These are phyloP conservation scores for Ceratoteleas bidentatus DNA, from an alignment of 1,140 invertebrate species.

Conservation along the genomic window DNA sequence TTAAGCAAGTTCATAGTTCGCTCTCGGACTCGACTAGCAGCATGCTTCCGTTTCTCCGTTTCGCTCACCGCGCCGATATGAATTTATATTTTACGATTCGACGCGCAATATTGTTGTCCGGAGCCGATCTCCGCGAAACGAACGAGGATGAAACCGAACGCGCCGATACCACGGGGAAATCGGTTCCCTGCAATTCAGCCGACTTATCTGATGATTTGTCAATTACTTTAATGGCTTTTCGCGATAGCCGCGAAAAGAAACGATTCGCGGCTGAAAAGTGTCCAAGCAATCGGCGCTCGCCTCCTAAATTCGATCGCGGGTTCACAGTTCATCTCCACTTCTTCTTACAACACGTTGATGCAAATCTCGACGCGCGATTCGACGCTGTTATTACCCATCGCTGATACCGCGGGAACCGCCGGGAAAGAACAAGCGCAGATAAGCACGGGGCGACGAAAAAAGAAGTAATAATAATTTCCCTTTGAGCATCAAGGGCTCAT, in stretches of 20 bases:
- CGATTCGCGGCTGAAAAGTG: no score
- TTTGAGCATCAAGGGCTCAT: conserved; percentile 39
- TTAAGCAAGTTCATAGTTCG: conserved; percentile 66
- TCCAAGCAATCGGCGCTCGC: no score
- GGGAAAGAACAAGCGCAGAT: neutral
- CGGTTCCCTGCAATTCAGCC: no score
- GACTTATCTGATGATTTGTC: no score
- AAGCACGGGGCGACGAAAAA: neutral
- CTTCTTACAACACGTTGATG: no score
- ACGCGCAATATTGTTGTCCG: conserved; percentile 36
- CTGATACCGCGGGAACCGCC: conserved; percentile 14
- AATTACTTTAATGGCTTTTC: no score
- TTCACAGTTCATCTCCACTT: no score
- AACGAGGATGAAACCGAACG: neutral
- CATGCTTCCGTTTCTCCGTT: conserved; percentile 65
- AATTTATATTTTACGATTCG: conserved; percentile 57
- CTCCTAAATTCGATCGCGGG: no score
- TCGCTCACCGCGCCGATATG: conserved; percentile 48
- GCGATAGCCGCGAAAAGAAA: no score
- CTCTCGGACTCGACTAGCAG: conserved; percentile 37
- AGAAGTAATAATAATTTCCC: conserved; percentile 42
- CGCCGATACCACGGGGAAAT: no score
- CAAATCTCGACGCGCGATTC: no score
- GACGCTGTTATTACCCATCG: no score
- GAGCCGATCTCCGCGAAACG: conserved; percentile 3